These are phyloP conservation scores for Coenobita brevimanus DNA, from an alignment of 1,140 invertebrate genomes.

Conservation along the genomic window DNA sequence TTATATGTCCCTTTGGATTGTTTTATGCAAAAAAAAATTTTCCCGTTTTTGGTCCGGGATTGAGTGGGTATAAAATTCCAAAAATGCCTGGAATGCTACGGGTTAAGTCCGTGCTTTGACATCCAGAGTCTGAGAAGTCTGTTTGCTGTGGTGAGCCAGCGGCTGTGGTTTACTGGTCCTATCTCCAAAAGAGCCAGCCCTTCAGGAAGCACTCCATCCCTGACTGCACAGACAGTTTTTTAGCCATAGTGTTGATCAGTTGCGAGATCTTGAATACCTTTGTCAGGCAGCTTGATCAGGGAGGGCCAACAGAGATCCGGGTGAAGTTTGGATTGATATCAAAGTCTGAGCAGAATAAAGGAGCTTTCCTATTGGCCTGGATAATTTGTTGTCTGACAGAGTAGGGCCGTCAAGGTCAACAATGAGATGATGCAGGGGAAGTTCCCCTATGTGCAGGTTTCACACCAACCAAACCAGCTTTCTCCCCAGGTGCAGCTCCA, in stretches of 20 bases:
- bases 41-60: too few relatives aligned
- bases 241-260: constrained; percentile 52
- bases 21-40: too few relatives aligned
- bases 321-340: constrained; percentile 42
- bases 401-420: constrained; percentile 25
- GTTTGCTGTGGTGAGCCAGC: constrained; percentile 42
- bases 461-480: constrained; percentile 48
- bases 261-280: constrained; percentile 34
- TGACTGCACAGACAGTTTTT: constrained; percentile 35
- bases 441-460: constrained; percentile 27
- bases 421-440: constrained; percentile 25
- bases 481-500: constrained; percentile 39
- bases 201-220: constrained; percentile 29
- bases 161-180: constrained; percentile 16
- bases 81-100: too few relatives aligned
- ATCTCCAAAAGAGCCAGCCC: constrained; percentile 35
- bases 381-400: constrained; percentile 39
- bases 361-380: constrained; percentile 36
- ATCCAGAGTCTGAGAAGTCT: constrained; percentile 42
- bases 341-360: constrained; percentile 34
- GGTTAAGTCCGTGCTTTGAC: constrained; percentile 34
- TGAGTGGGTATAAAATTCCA: too few relatives aligned
- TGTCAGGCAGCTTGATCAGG: constrained; percentile 34
- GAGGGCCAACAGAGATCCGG: constrained; percentile 49
- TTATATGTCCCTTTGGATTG: too few relatives aligned